Evolutionary conservation across 2,888 invertebrate genomes (phyloP), one percentile per base, ranked within the genome.

Genomic region (Hydriomena furcata): DNA sequence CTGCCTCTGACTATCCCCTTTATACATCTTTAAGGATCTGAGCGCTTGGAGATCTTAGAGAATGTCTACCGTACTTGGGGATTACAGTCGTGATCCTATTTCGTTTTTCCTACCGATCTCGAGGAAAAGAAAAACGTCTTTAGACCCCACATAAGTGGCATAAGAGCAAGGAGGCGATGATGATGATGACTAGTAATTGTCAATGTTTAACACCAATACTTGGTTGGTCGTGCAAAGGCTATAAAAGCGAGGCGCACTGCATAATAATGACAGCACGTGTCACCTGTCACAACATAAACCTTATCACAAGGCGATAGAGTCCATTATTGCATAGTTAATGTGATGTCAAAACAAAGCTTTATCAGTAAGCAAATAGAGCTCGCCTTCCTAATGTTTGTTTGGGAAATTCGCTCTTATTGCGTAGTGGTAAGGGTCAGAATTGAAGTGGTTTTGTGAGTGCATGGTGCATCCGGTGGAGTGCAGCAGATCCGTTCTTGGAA

Each of bases 241-340:
- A 37, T 38, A 27, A 42, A 52, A 7, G 21, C 37, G 41, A 45
- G 30, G 54, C 44, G 61, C 37, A 21, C 43, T 42, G 77, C 66
- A 77, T 79, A 73, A 60, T 69, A 57, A 76, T 72, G 37, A 50
- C 40, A 40, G 44, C 59, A 49, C 59, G 56, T 50, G 57, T 47
- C 42, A 32, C 5, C 31, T 28, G 27, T 32, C 32, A 31, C 17
- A 46, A 42, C 12, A 5, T 30, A 30, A 10, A 21, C 38, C 17
- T 28, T 43, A 43, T 20, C 11, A 5, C 21, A 31, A 25, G 3
- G 25, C 2, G n/a, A 21, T 48, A 43, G 30, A 48, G 43, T 28
- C 8, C 17, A 43, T 17, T 8, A 11, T 6, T 21, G 30, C 27
- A 10, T 31, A n/a, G n/a, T 7, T n/a, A 10, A 45, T 24, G 36